phyloP scores from a whole-genome alignment of 2,888 invertebrate genomes.

The Amblyjoppa proteus region DNA sequence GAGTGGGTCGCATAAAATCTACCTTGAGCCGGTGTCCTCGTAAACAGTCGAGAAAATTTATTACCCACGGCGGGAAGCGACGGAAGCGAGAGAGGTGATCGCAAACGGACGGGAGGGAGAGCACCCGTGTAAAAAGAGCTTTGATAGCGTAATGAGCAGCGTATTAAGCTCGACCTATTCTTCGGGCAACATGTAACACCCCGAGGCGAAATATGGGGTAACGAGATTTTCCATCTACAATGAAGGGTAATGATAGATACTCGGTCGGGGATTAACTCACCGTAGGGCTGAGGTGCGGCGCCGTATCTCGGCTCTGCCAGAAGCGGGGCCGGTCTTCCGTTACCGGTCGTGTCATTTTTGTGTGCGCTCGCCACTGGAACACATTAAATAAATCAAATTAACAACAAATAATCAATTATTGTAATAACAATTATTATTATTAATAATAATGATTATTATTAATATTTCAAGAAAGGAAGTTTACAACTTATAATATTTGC shows the following conservation, averaged over 20 bases:
- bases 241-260: constrained; percentile 12
- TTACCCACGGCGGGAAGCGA: background rate
- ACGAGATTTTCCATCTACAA: background rate
- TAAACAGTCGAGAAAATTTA: constrained; percentile 36
- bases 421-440: no score
- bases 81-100: constrained; percentile 1
- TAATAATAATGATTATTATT: no score
- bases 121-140: background rate
- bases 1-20: background rate
- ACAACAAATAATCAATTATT: constrained; percentile 60
- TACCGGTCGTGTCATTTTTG: constrained; percentile 84
- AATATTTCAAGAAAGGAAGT: no score
- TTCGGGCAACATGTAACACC: no score
- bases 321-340: constrained; percentile 91
- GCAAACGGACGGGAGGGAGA: constrained; percentile 16
- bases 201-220: no score
- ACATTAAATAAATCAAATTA: constrained; percentile 74
- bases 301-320: constrained; percentile 96
- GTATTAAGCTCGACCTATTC: no score
- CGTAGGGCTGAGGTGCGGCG: constrained; percentile 94
- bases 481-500: no score
- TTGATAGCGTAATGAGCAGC: no score
- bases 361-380: constrained; percentile 82
- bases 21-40: background rate
- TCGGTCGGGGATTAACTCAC: constrained; percentile 87